phyloP scores from a whole-genome alignment of 1,140 invertebrate genomes.

The Brachionus paranguensis region DNA sequence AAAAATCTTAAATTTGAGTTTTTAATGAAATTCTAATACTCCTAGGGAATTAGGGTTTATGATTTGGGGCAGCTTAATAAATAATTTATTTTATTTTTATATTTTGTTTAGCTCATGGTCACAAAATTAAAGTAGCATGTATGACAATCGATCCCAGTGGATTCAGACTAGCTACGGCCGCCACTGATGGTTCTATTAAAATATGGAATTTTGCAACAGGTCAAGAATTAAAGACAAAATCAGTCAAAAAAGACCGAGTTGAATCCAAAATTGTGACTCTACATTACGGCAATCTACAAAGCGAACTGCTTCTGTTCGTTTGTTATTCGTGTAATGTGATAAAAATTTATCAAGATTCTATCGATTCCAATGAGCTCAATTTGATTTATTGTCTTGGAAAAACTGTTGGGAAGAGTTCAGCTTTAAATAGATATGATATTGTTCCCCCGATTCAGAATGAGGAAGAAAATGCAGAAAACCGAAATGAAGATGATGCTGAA shows the following conservation, averaged over 20 bases:
- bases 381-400: conserved; percentile 14
- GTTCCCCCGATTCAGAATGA: background rate
- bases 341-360: conserved; percentile 46
- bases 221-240: conserved; percentile 44
- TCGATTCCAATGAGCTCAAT: conserved; percentile 1
- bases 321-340: conserved; percentile 50
- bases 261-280: conserved; percentile 48
- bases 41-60: background rate
- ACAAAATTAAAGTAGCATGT: conserved; percentile 48
- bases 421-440: background rate
- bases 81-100: too few species aligned
- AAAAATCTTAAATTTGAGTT: background rate
- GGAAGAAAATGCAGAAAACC: background rate
- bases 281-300: conserved; percentile 43
- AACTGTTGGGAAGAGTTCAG: background rate
- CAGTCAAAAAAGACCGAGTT: background rate
- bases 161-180: conserved; percentile 51
- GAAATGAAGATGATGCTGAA: background rate
- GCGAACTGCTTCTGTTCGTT: conserved; percentile 47
- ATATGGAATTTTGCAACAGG: conserved; percentile 54
- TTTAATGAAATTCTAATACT: background rate
- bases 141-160: conserved; percentile 49
- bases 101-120: conserved; percentile 43
- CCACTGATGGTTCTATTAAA: conserved; percentile 50
- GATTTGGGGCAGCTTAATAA: background rate